Base-by-base conservation (phyloP, 1,140 invertebrate species). In the Caerostris darwini region DNA sequence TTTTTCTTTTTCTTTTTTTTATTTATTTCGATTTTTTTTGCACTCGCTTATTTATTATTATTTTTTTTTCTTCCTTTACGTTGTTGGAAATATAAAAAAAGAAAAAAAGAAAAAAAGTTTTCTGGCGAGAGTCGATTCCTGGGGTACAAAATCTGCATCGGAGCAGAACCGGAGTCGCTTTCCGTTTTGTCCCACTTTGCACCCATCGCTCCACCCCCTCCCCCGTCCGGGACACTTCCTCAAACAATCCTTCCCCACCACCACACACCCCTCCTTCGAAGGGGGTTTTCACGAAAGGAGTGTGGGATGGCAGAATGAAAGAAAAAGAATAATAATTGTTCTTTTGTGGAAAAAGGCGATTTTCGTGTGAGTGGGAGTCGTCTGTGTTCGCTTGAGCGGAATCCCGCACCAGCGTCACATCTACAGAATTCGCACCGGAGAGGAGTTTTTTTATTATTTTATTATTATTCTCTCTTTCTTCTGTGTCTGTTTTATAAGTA, bases 61-160 rank as follows among this genome's bases (percentile, higher is more conserved):
- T 34, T 56, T 54, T 85, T 83, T 57, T n/a, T 58, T 58, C n/a
- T 86, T 59, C 54, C 54, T 61, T 50, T 34, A 10, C 5, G 61
- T 17, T 7, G 89, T 7, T 56, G 50, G 64, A 91, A 90, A 71
- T 71, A 67, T 67, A 90, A 71, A 90, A 69, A 56, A 71, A 71
- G n/a, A n/a, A 34, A 81, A 81, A 54, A 58, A 10, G n/a, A n/a
- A 61, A 64, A 7, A 85, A 82, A 81, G 89, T 82, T 90, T 59
- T 87, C 85, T 59, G n/a, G 85, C 50, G 56, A 69, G 67, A 71
- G 50, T 14, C 50, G 61, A 77, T 64, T 57, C 59, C 64, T 56
- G 10, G 64, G 90, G 90, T 85, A 92, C 90, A 85, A 85, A 85
- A 92, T 92, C 90, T 92, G 90, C 90, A 92, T 92, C 81, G 58